These are phyloP conservation scores for Drosophila borealis DNA, from an alignment of 2,888 invertebrate species.

Conservation along the genomic window DNA sequence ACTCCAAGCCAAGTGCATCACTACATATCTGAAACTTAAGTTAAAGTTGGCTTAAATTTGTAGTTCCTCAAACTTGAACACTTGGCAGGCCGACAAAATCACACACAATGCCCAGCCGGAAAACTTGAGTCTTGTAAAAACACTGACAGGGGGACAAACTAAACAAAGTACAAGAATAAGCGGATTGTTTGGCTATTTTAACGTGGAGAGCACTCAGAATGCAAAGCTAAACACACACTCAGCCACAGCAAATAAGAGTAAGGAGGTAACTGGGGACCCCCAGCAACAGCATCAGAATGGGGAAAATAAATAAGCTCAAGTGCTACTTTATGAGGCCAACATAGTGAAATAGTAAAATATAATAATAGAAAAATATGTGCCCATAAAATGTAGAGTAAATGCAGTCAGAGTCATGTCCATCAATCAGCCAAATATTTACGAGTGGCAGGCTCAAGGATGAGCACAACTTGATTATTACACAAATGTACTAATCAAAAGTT, in stretches of 20 bases:
- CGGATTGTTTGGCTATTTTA: constrained; percentile 49
- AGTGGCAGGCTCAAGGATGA: constrained; percentile 24
- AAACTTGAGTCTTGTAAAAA: constrained; percentile 32
- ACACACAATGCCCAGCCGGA: constrained; percentile 24
- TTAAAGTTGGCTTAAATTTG: constrained; percentile 14
- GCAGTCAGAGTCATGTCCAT: constrained; percentile 17
- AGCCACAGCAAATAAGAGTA: constrained; percentile 9
- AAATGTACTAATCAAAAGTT: constrained; percentile 73
- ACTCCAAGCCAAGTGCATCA: constrained; percentile 35
- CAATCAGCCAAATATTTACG: constrained; percentile 67
- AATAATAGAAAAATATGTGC: constrained; percentile 32
- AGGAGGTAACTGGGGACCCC: neutral
- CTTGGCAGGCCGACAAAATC: constrained; percentile 31
- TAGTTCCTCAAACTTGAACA: constrained; percentile 45
- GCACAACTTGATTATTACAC: constrained; percentile 63
- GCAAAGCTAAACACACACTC: constrained; percentile 36
- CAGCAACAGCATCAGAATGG: constrained; percentile 36
- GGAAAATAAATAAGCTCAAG: constrained; percentile 66
- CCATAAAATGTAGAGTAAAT: constrained; percentile 23
- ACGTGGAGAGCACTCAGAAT: constrained; percentile 36
- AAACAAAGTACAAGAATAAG: constrained; percentile 25
- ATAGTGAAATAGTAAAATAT: constrained; percentile 37
- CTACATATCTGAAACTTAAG: constrained; percentile 15
- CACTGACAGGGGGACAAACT: constrained; percentile 4
- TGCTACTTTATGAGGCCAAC: constrained; percentile 44